Base-by-base conservation (phyloP, 2,888 invertebrate genomes). In the Gisinianus flammeolus region DNA sequence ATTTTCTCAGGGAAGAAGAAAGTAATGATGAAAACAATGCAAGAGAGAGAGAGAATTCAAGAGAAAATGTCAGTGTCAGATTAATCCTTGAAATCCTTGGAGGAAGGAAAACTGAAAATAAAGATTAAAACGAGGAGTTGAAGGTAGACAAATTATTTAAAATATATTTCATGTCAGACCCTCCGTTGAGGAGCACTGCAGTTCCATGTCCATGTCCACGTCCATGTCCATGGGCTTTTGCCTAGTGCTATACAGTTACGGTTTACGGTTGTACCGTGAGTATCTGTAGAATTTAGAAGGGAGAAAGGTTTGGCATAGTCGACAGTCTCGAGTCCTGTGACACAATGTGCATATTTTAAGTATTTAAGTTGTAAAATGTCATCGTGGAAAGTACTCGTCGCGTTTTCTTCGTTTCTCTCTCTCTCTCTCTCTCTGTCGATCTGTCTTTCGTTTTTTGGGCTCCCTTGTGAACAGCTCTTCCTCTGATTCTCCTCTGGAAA, bases 91-190 rank as follows among this genome's bases (percentile, higher is more conserved):
- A n/a, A n/a, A n/a, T n/a, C n/a, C n/a, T n/a, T n/a, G n/a, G n/a
- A n/a, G n/a, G n/a, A n/a, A n/a, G n/a, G n/a, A n/a, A n/a, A n/a
- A n/a, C n/a, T n/a, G n/a, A n/a, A n/a, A n/a, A n/a, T n/a, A n/a
- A n/a, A n/a, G n/a, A n/a, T n/a, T n/a, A n/a, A n/a, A n/a, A n/a
- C 19, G 19, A 24, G 24, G n/a, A 19, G 33, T 6, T 19, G 24
- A 35, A 67, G 22, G n/a, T 33, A 67, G 67, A 62, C 62, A 62
- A 62, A 62, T 62, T 62, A 62, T 62, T 62, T 62, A 62, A 26
- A 62, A 28, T 28, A 62, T 62, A 62, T 62, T 62, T 62, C 62
- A 28, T 62, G 62, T 26, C 62, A 5, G 26, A 12, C 28, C 28
- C 12, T 26, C 62, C 28, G 24, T 62, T 62, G 26, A 62, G 62